Evolutionary conservation across 1,140 invertebrate species (phyloP), one percentile per base, ranked within the genome.

Genomic region (Cardiocondyla obscurior): DNA sequence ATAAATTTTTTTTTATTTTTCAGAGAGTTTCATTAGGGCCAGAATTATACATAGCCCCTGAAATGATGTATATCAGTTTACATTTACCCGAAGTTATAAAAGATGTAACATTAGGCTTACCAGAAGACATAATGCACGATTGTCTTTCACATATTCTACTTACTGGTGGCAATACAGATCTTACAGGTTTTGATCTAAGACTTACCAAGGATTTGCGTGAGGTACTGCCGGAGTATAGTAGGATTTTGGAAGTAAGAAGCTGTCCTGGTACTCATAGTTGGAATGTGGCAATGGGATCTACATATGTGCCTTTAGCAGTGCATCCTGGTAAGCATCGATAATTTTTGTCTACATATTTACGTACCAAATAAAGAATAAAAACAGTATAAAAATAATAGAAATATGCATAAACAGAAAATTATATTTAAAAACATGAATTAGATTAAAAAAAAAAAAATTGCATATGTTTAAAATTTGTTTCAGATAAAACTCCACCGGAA

Each of bases 271-370:
- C 92, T 28, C 92, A 93, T 83, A 94, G 94, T 70, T 94, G 94
- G 94, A 94, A 94, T 85, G 94, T 94, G 42, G 94, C 93, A 36
- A 94, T 95, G 94, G 94, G 94, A 70, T 94, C 94, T 53, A 94
- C 93, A 64, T 93, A 93, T 86, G 91, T 95, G 83, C 93, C 93
- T 90, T 92, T 94, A 87, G 89, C 92, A 83, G 90, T 94, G 70
- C 93, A 94, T 91, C 92, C 93, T 60, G 93, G 93, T 93, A 86
- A 88, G 76, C 64, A 44, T 65, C 62, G 55, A 44, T 44, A 67
- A 55, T 33, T 82, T 46, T 42, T 51, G 33, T 33, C 53, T 44
- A 60, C 25, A 49, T 62, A 57, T n/a, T 46, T 62, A 62, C 5
- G 12, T 39, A 53, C 2, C 42, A 39, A 25, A 55, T 36, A 42